Evolutionary conservation across 2,797 vertebrate genomes (phyloP), one percentile per base, ranked within the genome.

Genomic region (Enteromius afrohamiltoni): DNA sequence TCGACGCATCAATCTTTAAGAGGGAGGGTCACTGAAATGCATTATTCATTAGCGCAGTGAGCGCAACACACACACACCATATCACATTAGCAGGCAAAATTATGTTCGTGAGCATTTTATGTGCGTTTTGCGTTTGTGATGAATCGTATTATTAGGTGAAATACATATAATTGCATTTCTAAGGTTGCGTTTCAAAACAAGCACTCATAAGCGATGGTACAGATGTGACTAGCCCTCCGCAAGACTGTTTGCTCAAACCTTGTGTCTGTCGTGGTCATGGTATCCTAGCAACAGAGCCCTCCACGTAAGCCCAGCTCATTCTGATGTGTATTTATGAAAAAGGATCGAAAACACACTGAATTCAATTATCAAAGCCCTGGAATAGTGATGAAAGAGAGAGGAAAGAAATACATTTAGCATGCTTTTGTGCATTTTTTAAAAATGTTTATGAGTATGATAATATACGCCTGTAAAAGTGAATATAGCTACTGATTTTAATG

Each of bases 201-300:
- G 73, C 55, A 13, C 58, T 45, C 42, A 62, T 67, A 55, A 70
- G 45, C 47, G 47, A 17, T 71, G 29, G 17, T 53, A 69, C 31
- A 79, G 58, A 55, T 74, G 49, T 49, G 69, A 31, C 60, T 67
- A 74, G 69, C 79, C 64, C 82, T 82, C 69, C 58, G 34, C 69
- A 74, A 74, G 82, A 79, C 82, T 78, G 79, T 86, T 85, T 86
- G 80, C 62, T 69, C 37, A 79, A 82, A 70, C 69, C 67, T 74
- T 17, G 70, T 86, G 83, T 85, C 85, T 85, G 83, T 85, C 71
- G 71, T 75, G 76, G 83, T 77, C 29, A 80, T 65, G 71, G 85
- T 88, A 77, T 80, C 87, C 85, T 88, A 88, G 87, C 87, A 88
- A 88, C 87, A 88, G 71, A 73, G 83, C 71, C 71, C 82, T 83